Base-by-base conservation (phyloP, 1,140 invertebrate genomes). In the Dinothrombium tinctorium region DNA sequence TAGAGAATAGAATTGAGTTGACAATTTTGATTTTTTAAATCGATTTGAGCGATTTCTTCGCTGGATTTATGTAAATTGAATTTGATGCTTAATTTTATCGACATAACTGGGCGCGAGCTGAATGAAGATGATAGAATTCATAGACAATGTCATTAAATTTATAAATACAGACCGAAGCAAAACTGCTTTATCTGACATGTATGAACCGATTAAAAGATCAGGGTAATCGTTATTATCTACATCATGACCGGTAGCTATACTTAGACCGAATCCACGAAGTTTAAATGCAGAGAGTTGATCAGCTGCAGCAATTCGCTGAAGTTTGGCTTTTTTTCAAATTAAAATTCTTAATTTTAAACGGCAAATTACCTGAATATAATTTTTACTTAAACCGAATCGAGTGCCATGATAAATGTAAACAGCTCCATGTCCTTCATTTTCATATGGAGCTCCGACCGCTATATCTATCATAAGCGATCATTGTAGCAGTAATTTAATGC, bases 321-420 rank as follows among this genome's bases (percentile, higher is more conserved):
- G 40, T 8, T 12, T 49, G 45, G 5, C 21, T 22, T 17, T 46
- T 49, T 19, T 44, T 40, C 36, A 37, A 6, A 37, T 20, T 22
- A 14, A 11, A 20, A 6, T 38, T 7, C 23, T 14, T 24, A 38
- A 38, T 11, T 40, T 29, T 11, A 5, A 15, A 33, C 21, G 11
- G n/a, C 2, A 4, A 24, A n/a, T 28, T 58, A 73, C 70, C 60
- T 84, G 81, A 32, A 76, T 73, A 2, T 76, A 74, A 55, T 73
- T 71, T 5, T 56, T 55, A 33, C 72, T 69, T 1, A 86, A 60
- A 1, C 80, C 79, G 48, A 70, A 65, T 33, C 12, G 9, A 8
- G 45, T 44, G 5, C 43, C 45, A 49, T 59, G 57, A 51, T 64
- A 69, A 37, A 69, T 63, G 48, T 67, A 69, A 0, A 69, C 57